Conservation (phyloP, 2,113 vertebrate genomes). For the Ctenodactylus gundi region DNA sequence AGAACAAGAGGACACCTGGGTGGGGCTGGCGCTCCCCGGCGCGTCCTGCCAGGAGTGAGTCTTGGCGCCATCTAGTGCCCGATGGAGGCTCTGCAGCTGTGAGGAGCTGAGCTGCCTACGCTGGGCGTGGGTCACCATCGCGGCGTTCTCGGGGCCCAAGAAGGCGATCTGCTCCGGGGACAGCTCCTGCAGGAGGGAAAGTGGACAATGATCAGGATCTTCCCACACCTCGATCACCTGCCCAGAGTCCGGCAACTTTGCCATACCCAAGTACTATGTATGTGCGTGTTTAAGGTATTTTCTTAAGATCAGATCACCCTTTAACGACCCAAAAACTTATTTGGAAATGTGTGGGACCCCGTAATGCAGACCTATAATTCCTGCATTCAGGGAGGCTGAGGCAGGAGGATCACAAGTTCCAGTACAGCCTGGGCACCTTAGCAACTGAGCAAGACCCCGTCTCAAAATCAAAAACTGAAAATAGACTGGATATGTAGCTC, state of each 20-base stretch:
- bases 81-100: constrained; percentile 85
- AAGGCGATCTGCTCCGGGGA: constrained; percentile 84
- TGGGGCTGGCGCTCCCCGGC: background rate
- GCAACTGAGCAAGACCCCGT: too few species aligned
- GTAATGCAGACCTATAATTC: too few species aligned
- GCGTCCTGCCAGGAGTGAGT: constrained; percentile 20
- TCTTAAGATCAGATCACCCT: background rate
- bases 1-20: background rate
- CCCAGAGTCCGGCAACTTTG: background rate
- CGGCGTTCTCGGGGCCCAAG: constrained; percentile 86
- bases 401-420: too few species aligned
- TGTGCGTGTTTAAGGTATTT: background rate
- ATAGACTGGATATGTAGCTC: too few species aligned
- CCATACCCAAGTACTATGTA: fast-evolving
- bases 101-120: constrained; percentile 67
- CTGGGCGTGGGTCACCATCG: constrained; percentile 80
- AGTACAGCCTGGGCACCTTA: too few species aligned
- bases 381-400: too few species aligned
- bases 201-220: too few species aligned
- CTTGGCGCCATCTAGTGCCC: constrained; percentile 83
- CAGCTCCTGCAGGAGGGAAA: constrained; percentile 79
- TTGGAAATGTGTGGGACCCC: background rate
- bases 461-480: too few species aligned
- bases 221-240: background rate
- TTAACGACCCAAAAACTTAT: background rate